Evolutionary conservation across 2,113 vertebrate genomes (phyloP).

Genomic region (Coreoperca whiteheadi): DNA sequence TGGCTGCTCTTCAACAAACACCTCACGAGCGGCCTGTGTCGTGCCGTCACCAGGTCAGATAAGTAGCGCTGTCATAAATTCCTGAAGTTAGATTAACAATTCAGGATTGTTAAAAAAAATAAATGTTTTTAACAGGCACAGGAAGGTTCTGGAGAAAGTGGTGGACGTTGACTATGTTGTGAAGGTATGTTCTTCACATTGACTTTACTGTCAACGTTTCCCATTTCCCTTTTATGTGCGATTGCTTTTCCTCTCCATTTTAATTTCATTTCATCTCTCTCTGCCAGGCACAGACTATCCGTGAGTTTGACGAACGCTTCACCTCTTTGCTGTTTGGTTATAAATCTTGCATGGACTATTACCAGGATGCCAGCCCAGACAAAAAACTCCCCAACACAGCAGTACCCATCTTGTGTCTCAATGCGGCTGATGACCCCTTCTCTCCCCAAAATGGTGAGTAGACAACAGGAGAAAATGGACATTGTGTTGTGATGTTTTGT

Average conservation of each 20-base stretch:
- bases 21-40: conserved; percentile 75
- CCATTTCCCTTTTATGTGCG: neutral
- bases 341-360: conserved; percentile 84
- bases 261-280: neutral
- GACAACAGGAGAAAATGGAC: neutral
- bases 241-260: accelerated
- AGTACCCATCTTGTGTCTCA: conserved; percentile 88
- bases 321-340: conserved; percentile 87
- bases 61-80: neutral
- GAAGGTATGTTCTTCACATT: conserved; percentile 77
- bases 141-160: conserved; percentile 83
- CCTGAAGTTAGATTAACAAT: too few relatives aligned
- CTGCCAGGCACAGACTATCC: conserved; percentile 83
- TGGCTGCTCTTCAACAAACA: conserved; percentile 86
- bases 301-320: conserved; percentile 87
- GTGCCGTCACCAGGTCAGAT: conserved; percentile 69
- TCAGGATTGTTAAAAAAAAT: neutral
- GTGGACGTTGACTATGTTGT: conserved; percentile 86
- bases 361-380: conserved; percentile 84
- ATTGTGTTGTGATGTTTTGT: neutral
- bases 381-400: conserved; percentile 80
- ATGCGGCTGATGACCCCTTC: conserved; percentile 89
- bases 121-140: conserved; percentile 77
- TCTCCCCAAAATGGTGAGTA: conserved; percentile 83
- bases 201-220: accelerated